A percentile compares a stretch with the other conserved stretches of the same genome.
phyloP scores from a whole-genome alignment of 2,888 invertebrate species.

The Linhomoeus sp. region DNA sequence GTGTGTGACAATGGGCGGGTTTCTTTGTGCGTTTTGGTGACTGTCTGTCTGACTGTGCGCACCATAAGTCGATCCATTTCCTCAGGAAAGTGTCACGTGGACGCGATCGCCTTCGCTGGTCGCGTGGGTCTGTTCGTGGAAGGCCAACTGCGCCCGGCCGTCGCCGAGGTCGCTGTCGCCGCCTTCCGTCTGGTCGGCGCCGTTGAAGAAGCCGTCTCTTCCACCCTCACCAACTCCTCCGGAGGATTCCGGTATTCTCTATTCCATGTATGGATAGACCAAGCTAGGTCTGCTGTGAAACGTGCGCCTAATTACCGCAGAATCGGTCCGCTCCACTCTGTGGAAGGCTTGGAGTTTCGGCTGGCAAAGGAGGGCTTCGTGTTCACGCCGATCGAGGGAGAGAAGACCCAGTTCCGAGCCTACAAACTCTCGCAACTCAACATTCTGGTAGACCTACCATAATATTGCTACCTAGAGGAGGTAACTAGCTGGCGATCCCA shows the following conservation, averaged over 20 bases:
- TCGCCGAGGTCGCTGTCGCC: constrained; percentile 27
- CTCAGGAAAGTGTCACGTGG: constrained; percentile 42
- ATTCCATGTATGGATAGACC: too few relatives aligned
- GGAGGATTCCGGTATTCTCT: too few relatives aligned
- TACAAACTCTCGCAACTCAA: constrained; percentile 61
- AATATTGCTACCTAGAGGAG: too few relatives aligned
- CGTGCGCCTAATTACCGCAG: too few relatives aligned
- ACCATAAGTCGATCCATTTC: neutral
- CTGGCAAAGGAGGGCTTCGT: constrained; percentile 74
- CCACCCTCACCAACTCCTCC: too few relatives aligned
- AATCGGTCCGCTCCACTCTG: constrained; percentile 62
- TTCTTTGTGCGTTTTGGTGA: constrained; percentile 14
- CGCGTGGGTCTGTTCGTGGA: constrained; percentile 44
- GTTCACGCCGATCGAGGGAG: constrained; percentile 43
- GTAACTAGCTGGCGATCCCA: too few relatives aligned
- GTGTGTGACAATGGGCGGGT: too few relatives aligned
- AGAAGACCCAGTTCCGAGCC: constrained; percentile 51
- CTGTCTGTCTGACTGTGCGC: too few relatives aligned
- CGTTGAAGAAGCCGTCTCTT: too few relatives aligned
- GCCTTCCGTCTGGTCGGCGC: too few relatives aligned
- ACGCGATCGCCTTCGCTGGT: constrained; percentile 45
- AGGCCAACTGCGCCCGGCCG: constrained; percentile 42
- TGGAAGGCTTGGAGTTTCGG: constrained; percentile 45
- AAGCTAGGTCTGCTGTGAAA: too few relatives aligned
- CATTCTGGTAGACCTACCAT: constrained; percentile 20